These are phyloP conservation scores for Melanotaenia pygmaea DNA, from an alignment of 2,797 vertebrate species.

Conservation along the genomic window DNA sequence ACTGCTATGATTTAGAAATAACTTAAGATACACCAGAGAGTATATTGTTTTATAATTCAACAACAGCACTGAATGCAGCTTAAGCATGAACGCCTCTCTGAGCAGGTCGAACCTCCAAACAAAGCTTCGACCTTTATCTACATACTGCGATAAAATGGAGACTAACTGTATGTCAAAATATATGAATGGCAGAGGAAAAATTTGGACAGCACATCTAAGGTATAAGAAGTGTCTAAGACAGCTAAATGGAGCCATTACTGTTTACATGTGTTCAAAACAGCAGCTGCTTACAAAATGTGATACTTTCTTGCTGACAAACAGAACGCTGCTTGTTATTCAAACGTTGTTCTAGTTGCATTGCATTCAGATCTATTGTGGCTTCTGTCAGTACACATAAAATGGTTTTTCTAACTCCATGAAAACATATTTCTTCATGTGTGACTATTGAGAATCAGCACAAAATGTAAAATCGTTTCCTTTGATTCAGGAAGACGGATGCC, in stretches of 20 bases:
- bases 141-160: background rate
- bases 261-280: background rate
- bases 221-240: background rate
- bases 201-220: slow-evolving; percentile 1
- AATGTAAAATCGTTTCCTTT: slow-evolving; percentile 1
- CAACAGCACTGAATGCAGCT: background rate
- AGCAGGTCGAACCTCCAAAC: background rate
- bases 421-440: background rate
- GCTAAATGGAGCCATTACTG: background rate
- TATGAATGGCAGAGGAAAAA: background rate
- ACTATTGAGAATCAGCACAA: slow-evolving; percentile 14
- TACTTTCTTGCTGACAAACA: slow-evolving; percentile 2
- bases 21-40: background rate
- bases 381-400: slow-evolving; percentile 21
- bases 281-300: background rate
- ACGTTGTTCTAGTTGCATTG: slow-evolving; percentile 13
- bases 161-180: slow-evolving; percentile 1
- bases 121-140: background rate
- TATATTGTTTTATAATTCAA: too few relatives aligned
- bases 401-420: background rate
- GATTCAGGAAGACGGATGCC: slow-evolving; percentile 3
- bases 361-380: slow-evolving; percentile 21
- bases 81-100: background rate
- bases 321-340: slow-evolving; percentile 13
- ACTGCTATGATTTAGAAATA: background rate